Evolutionary conservation across 2,797 vertebrate genomes (phyloP).

Genomic region (Harpagifer antarcticus): DNA sequence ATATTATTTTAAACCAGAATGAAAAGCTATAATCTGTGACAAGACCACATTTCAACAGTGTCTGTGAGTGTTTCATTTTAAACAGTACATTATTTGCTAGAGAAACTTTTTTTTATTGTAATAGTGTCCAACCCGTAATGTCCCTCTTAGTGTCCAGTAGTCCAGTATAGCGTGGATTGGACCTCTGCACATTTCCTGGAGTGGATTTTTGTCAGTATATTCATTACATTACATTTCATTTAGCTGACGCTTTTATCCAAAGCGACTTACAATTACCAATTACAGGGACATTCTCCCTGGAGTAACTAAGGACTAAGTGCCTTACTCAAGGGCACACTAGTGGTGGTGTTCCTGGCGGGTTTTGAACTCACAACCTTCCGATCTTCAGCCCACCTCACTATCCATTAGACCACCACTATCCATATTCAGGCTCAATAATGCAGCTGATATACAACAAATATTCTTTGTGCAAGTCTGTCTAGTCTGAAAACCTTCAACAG

Average conservation of each 20-base stretch:
- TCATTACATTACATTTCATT: no score
- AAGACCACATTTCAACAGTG: not conserved
- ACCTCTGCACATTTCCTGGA: not conserved
- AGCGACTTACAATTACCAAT: no score
- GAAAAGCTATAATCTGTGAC: not conserved
- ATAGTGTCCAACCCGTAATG: not conserved
- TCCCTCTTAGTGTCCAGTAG: not conserved
- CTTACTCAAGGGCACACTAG: no score
- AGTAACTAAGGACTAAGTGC: no score
- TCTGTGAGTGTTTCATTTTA: not conserved
- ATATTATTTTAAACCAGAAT: not conserved
- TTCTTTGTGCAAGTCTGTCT: slow-evolving; percentile 9
- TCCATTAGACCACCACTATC: no score
- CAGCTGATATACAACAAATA: not conserved
- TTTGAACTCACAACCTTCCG: no score
- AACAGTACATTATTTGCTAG: not conserved
- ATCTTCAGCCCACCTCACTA: no score
- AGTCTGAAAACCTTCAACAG: slow-evolving; percentile 13
- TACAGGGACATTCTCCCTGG: no score
- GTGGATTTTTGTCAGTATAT: not conserved
- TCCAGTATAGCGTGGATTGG: not conserved
- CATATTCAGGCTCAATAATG: slow-evolving; percentile 17
- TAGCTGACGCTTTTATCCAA: no score
- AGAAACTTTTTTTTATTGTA: not conserved
- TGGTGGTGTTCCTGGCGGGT: no score